Percentiles rank a stretch among this genome's conserved stretches.
Conservation (phyloP, 2,797 vertebrate genomes). For the Chrysocyon brachyurus region DNA sequence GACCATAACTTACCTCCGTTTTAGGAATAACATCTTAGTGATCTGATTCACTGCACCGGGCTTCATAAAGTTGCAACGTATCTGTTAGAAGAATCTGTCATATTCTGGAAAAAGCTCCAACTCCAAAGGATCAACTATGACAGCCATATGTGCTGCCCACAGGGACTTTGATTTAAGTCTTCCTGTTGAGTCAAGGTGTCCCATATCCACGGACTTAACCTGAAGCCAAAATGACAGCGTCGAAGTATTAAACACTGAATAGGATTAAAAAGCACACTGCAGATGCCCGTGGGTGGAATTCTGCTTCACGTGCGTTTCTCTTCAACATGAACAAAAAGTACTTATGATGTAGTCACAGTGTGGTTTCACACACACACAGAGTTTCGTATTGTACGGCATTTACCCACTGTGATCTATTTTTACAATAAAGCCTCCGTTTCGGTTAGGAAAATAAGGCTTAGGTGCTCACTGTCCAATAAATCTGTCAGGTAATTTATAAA, state of each 20-base stretch:
- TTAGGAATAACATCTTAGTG: not conserved
- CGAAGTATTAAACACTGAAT: not conserved
- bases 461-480: not conserved
- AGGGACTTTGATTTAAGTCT: not conserved
- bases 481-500: not conserved
- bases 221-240: not conserved
- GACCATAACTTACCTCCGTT: not conserved
- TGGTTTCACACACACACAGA: not conserved
- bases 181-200: not conserved
- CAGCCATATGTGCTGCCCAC: fast-evolving
- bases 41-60: not conserved
- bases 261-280: not conserved
- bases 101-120: not conserved
- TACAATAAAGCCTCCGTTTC: not conserved
- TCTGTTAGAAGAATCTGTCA: not conserved
- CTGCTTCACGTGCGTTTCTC: not conserved
- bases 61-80: not conserved
- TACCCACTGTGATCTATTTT: not conserved
- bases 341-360: not conserved
- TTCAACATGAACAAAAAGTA: not conserved
- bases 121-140: not conserved
- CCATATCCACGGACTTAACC: not conserved
- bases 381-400: not conserved
- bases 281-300: not conserved
- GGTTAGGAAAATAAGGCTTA: not conserved